Percentiles rank a stretch among this genome's conserved stretches.
Conservation (phyloP, 1,140 invertebrate genomes). For the Drosophila teissieri region DNA sequence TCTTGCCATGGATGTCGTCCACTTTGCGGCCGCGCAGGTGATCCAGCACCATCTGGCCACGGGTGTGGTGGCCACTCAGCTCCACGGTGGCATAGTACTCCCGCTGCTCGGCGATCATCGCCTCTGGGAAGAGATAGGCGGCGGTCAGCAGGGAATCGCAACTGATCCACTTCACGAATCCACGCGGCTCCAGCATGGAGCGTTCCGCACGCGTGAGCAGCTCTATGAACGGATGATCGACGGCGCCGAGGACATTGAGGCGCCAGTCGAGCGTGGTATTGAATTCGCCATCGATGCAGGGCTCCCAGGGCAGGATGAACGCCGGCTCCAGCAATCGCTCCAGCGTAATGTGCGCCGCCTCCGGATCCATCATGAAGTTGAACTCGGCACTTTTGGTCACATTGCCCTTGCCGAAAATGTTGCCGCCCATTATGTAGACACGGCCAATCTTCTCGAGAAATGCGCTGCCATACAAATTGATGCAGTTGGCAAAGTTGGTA, state of each 20-base stretch:
- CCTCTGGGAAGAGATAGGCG: conserved; percentile 84
- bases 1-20: conserved; percentile 43
- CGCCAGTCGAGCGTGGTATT: conserved; percentile 85
- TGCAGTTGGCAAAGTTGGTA: conserved; percentile 90
- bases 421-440: conserved; percentile 91
- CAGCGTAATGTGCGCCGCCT: conserved; percentile 90
- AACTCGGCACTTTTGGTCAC: conserved; percentile 89
- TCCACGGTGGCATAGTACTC: conserved; percentile 82
- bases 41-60: conserved; percentile 70
- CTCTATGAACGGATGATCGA: conserved; percentile 82
- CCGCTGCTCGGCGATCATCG: conserved; percentile 60
- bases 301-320: conserved; percentile 88
- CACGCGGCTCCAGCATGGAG: conserved; percentile 59
- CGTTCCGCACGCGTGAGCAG: conserved; percentile 86
- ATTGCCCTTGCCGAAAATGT: conserved; percentile 88
- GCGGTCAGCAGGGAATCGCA: conserved; percentile 87
- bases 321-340: conserved; percentile 85
- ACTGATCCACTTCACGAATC: conserved; percentile 82
- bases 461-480: conserved; percentile 88
- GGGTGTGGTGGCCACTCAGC: conserved; percentile 51
- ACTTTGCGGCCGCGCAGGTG: conserved; percentile 36
- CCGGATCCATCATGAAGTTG: conserved; percentile 91
- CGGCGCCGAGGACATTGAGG: conserved; percentile 49
- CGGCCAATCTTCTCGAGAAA: conserved; percentile 87
- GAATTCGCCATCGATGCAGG: conserved; percentile 84